Base-by-base conservation (phyloP, 2,797 vertebrate species). In the Poecile montanus region DNA sequence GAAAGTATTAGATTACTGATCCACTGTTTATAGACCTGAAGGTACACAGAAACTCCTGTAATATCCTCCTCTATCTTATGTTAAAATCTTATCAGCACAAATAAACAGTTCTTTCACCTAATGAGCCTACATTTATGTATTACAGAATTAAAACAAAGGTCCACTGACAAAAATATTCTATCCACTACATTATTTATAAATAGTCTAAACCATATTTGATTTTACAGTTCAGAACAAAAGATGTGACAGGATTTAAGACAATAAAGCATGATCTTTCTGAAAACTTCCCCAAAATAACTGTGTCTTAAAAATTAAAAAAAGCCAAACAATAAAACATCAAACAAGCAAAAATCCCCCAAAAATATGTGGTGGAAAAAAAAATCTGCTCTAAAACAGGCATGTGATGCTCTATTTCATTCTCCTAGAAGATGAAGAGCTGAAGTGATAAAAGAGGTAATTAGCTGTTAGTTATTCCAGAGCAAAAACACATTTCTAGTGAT, bases 381-480 rank as follows among this genome's bases (percentile, higher is more conserved):
- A 3, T 2, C n/a, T 67, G 22, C 38, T 89, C 23, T 80, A 71
- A 51, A 45, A 56, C 22, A 71, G 23, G 29, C 73, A 29, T 30
- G 57, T n/a, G 36, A 88, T 67, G 29, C 67, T 93, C 38, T 84
- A 27, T 29, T 84, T 86, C 26, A 32, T 84, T 82, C 65, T 72
- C 51, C 76, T 63, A 72, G 26, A 85, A 83, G 62, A 88, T 54
- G 47, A 91, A 86, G 73, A 94, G 62, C 51, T 81, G 6, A 75
- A 93, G 62, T 82, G 74, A 94, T 90, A 54, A 90, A 95, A 94
- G 66, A 91, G 63, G 58, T 80, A 96, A 95, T 94, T 89, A 96
- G 76, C 85, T 77, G 47, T 68, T 91, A 91, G 50, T 57, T 94
- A 92, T 91, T 94, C 40, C 62, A 62, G 17, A 93, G 90, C n/a